phyloP scores from a whole-genome alignment of 2,113 vertebrate species.

The Carettochelys insculpta region DNA sequence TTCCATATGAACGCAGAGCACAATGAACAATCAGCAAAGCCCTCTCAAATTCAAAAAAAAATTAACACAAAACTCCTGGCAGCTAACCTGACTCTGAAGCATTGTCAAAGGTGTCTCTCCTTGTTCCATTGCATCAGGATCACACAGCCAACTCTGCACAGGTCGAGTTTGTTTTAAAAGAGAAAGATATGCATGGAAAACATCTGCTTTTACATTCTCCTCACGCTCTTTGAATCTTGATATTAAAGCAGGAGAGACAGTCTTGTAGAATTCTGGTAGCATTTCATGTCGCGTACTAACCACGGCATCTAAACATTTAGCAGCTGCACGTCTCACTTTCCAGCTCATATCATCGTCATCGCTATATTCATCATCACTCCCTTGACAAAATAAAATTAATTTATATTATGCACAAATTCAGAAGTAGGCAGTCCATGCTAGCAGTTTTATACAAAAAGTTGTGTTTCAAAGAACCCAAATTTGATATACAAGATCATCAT shows the following conservation, averaged over 20 bases:
- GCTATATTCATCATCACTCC: conserved; percentile 97
- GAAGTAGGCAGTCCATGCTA: conserved; percentile 30
- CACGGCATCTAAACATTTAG: conserved; percentile 96
- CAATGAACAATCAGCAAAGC: neutral
- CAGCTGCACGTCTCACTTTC: conserved; percentile 96
- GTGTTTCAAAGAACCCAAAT: conserved; percentile 17
- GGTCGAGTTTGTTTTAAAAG: conserved; percentile 97
- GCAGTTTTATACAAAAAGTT: neutral
- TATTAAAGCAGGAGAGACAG: conserved; percentile 94
- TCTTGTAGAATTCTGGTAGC: conserved; percentile 98
- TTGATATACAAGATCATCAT: too few relatives aligned
- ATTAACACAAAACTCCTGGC: neutral
- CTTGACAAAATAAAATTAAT: conserved; percentile 73
- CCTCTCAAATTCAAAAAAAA: neutral
- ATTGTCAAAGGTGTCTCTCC: conserved; percentile 97
- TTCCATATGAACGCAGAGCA: neutral
- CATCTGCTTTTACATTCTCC: conserved; percentile 98
- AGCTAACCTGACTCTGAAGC: conserved; percentile 95
- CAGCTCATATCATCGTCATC: conserved; percentile 99
- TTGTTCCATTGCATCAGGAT: conserved; percentile 99
- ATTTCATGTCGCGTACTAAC: conserved; percentile 98
- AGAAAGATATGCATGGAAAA: conserved; percentile 98
- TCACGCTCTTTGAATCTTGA: conserved; percentile 97
- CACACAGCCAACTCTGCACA: conserved; percentile 96
- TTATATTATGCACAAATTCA: conserved; percentile 25